Percentiles rank a stretch among this genome's conserved stretches.
Evolutionary conservation across 2,797 vertebrate species (phyloP).

Genomic region (Numenius phaeopus): DNA sequence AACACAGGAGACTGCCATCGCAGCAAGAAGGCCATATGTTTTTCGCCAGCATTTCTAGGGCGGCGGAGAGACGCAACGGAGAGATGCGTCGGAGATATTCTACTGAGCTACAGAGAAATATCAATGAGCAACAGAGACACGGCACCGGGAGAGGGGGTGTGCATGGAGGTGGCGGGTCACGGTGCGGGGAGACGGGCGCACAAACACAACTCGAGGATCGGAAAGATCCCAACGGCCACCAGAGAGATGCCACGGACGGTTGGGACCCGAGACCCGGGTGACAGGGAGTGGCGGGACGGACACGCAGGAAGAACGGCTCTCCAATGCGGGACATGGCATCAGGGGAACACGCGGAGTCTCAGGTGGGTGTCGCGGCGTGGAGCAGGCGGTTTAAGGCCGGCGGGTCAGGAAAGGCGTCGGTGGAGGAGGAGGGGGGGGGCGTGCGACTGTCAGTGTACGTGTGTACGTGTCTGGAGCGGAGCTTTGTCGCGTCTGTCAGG

Average conservation of each 20-base stretch:
- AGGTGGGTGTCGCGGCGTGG: rapidly evolving
- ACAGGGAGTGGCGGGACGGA: rapidly evolving
- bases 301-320: rapidly evolving
- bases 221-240: rapidly evolving
- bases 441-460: rapidly evolving
- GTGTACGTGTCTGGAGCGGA: not conserved
- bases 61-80: rapidly evolving
- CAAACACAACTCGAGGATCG: not conserved
- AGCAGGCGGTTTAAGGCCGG: too few species aligned
- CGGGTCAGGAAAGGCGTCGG: not conserved
- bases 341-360: rapidly evolving
- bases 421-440: not conserved
- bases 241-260: rapidly evolving
- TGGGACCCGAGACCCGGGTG: rapidly evolving
- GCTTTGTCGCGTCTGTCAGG: rapidly evolving
- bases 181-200: rapidly evolving
- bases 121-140: too few species aligned
- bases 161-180: not conserved
- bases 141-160: not conserved
- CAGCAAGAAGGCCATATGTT: not conserved
- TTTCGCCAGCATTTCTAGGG: not conserved
- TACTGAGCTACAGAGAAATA: not conserved
- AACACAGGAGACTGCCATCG: too few species aligned
- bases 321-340: rapidly evolving
- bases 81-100: rapidly evolving